Conservation (phyloP, 1,140 invertebrate genomes). For the Conus betulinus region DNA sequence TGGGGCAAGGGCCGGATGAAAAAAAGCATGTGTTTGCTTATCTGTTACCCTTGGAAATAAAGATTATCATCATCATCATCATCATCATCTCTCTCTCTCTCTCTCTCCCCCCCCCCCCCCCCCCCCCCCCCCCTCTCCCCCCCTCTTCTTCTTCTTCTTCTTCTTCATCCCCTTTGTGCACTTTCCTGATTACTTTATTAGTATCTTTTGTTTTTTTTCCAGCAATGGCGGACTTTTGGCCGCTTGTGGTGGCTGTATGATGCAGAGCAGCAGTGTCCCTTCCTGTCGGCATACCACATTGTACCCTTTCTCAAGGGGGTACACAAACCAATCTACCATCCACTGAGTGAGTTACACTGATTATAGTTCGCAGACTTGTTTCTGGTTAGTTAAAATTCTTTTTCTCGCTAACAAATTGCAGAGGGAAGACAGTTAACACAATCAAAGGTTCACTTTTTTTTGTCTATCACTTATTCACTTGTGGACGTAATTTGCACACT, state of each 20-base stretch:
- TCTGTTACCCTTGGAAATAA: too few species aligned
- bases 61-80: too few species aligned
- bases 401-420: too few species aligned
- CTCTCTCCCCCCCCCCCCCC: neutral
- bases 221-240: conserved; percentile 98
- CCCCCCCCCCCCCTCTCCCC: too few species aligned
- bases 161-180: neutral
- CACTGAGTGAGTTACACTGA: conserved; percentile 82
- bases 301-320: conserved; percentile 88
- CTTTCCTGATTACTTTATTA: too few species aligned
- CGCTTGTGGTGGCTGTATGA: conserved; percentile 95
- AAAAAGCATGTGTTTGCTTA: too few species aligned
- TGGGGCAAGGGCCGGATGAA: too few species aligned
- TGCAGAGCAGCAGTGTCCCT: conserved; percentile 97
- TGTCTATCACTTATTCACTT: neutral
- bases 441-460: too few species aligned
- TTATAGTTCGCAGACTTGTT: neutral
- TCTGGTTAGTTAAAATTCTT: too few species aligned
- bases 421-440: too few species aligned
- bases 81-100: neutral
- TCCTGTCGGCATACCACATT: conserved; percentile 85
- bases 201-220: conserved; percentile 59
- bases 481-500: too few species aligned
- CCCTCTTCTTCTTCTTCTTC: too few species aligned
- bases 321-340: conserved; percentile 95